Evolutionary conservation across 2,888 invertebrate genomes (phyloP).

Genomic region (Macaria liturata): DNA sequence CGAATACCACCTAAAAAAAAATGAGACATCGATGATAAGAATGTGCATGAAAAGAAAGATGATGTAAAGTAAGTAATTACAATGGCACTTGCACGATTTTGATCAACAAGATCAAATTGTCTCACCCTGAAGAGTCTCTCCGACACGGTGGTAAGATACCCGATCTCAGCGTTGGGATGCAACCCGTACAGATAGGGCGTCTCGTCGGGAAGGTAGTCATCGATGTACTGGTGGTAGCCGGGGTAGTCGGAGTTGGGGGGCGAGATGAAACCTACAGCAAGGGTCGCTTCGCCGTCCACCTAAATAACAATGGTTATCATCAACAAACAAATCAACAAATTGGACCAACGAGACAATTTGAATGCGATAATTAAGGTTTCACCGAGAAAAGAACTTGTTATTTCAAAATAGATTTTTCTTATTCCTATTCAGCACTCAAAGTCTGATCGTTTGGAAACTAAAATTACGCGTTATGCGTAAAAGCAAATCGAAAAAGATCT

Average conservation of each 20-base stretch:
- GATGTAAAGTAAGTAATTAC: too few relatives aligned
- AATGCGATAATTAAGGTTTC: too few relatives aligned
- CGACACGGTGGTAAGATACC: constrained; percentile 93
- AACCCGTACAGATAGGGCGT: constrained; percentile 95
- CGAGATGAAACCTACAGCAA: constrained; percentile 93
- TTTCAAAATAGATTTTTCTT: too few relatives aligned
- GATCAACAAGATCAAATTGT: background rate
- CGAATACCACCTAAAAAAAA: constrained; percentile 83
- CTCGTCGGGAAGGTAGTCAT: constrained; percentile 93
- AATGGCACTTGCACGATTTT: too few relatives aligned
- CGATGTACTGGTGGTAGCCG: constrained; percentile 94
- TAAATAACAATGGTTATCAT: constrained; percentile 38
- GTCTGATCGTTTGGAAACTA: too few relatives aligned
- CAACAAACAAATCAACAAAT: too few relatives aligned
- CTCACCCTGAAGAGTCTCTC: constrained; percentile 89
- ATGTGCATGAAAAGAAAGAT: too few relatives aligned
- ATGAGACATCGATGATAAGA: background rate
- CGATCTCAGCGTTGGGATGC: constrained; percentile 97
- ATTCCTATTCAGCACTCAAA: too few relatives aligned
- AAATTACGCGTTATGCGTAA: too few relatives aligned
- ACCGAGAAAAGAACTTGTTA: too few relatives aligned
- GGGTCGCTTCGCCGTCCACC: constrained; percentile 92
- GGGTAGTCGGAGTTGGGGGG: constrained; percentile 94
- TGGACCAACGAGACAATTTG: too few relatives aligned
- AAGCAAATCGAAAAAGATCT: too few relatives aligned